A percentile compares a stretch with the other conserved stretches of the same genome.
Conservation (phyloP, 2,113 vertebrate species). For the Crotalus tigris region DNA sequence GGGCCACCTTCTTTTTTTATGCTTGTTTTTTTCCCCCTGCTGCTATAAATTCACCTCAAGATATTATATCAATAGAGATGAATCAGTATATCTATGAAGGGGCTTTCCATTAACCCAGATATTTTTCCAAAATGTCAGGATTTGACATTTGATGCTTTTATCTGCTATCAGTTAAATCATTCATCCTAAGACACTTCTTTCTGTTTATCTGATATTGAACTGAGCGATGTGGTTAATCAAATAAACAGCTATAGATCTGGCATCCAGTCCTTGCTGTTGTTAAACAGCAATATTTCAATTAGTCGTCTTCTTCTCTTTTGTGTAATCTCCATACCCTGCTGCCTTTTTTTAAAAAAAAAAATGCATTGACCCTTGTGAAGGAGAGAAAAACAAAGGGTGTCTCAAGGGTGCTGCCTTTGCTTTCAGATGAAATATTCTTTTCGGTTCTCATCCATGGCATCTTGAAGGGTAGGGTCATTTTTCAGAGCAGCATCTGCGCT, state of each 20-base stretch:
- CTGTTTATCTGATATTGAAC: constrained; percentile 54
- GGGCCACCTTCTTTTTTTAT: constrained; percentile 18
- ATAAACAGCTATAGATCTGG: constrained; percentile 48
- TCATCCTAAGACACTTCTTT: constrained; percentile 52
- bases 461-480: constrained; percentile 73
- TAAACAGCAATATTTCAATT: constrained; percentile 43
- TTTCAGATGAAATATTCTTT: constrained; percentile 90
- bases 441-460: constrained; percentile 76
- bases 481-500: constrained; percentile 72
- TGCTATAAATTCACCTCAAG: constrained; percentile 65
- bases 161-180: constrained; percentile 42
- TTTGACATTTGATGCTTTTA: constrained; percentile 64
- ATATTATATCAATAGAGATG: constrained; percentile 45
- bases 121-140: constrained; percentile 63
- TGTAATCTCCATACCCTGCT: constrained; percentile 37
- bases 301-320: constrained; percentile 37
- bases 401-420: constrained; percentile 22
- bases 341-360: background rate
- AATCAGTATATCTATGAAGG: constrained; percentile 52
- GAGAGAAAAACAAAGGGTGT: constrained; percentile 8
- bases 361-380: constrained; percentile 3
- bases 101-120: constrained; percentile 55
- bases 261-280: constrained; percentile 28
- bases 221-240: constrained; percentile 45
- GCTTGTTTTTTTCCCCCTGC: constrained; percentile 34